A percentile compares a stretch with the other conserved stretches of the same genome.
Evolutionary conservation across 2,797 vertebrate genomes (phyloP).

Genomic region (Chlorospingus semifuscus): DNA sequence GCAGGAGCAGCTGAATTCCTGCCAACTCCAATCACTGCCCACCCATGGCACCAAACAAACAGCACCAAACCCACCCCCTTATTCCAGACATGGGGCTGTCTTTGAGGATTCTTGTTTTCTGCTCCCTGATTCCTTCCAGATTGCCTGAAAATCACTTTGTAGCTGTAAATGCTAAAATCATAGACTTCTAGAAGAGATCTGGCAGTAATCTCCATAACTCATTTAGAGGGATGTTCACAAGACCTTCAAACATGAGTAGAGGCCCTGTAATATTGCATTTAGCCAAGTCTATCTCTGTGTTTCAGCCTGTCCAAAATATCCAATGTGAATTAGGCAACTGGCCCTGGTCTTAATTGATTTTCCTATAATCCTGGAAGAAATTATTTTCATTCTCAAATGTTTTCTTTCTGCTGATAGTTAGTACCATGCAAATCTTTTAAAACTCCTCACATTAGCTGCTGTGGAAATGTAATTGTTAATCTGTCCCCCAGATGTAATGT

Average conservation of each 20-base stretch:
- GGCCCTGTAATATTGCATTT: not conserved
- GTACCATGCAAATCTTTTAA: not conserved
- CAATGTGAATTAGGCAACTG: constrained; percentile 20
- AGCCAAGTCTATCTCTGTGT: not conserved
- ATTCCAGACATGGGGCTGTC: not conserved
- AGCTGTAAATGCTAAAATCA: not conserved
- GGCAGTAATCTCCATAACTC: not conserved
- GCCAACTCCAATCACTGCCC: not conserved
- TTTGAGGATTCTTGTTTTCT: not conserved
- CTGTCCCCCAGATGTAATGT: not conserved
- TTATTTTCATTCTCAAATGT: constrained; percentile 24
- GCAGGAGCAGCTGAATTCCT: not conserved
- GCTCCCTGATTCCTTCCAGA: not conserved
- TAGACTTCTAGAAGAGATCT: not conserved
- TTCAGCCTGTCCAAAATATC: constrained; percentile 18
- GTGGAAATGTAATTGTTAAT: constrained; percentile 9
- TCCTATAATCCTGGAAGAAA: constrained; percentile 38
- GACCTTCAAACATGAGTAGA: not conserved
- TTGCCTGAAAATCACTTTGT: not conserved
- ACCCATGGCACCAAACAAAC: not conserved
- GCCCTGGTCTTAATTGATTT: constrained; percentile 49
- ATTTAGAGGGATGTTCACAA: not conserved
- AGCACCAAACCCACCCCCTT: not conserved
- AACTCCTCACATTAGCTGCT: not conserved
- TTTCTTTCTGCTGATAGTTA: not conserved